Base-by-base conservation (phyloP, 1,140 invertebrate species). In the Cyclina sinensis region DNA sequence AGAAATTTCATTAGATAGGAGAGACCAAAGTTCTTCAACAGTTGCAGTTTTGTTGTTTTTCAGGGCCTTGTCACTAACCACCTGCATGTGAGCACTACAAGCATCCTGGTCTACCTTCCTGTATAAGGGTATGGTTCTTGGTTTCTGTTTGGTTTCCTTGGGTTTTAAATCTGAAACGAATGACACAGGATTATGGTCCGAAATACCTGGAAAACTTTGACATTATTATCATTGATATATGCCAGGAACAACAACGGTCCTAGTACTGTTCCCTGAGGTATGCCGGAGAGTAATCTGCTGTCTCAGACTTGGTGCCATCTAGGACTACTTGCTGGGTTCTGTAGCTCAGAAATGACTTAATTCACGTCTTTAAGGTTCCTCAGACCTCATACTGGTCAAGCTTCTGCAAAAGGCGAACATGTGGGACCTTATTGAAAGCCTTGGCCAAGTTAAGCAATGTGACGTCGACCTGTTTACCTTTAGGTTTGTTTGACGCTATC, bases 151-250 rank as follows among this genome's bases (percentile, higher is more conserved):
- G 7, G 24, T 39, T 73, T n/a, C 39, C 32, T 48, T n/a, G 18
- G 37, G 35, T 48, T 73, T 84, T 46, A 84, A 11, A 30, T 51
- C 82, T 68, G 39, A 48, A 68, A 70, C 27, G 1, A 54, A 14
- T 12, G 54, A 81, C 9, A 79, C 39, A 51, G 51, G 48, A 51
- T 48, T 21, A 79, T 79, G 74, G 46, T 79, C 74, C 16, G 79
- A 81, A 21, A 81, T 81, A 39, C 85, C 30, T 32, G 51, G 37
- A 78, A 73, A 39, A 30, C 21, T 5, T 80, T 87, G 32, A 62
- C n/a, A n/a, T n/a, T n/a, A n/a, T n/a, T n/a, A n/a, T n/a, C n/a
- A n/a, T n/a, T n/a, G n/a, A n/a, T n/a, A n/a, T n/a, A n/a, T n/a
- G n/a, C n/a, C n/a, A n/a, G n/a, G n/a, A n/a, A n/a, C n/a, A n/a